Base-by-base conservation (phyloP, 2,113 vertebrate species). In the Eonycteris spelaea region DNA sequence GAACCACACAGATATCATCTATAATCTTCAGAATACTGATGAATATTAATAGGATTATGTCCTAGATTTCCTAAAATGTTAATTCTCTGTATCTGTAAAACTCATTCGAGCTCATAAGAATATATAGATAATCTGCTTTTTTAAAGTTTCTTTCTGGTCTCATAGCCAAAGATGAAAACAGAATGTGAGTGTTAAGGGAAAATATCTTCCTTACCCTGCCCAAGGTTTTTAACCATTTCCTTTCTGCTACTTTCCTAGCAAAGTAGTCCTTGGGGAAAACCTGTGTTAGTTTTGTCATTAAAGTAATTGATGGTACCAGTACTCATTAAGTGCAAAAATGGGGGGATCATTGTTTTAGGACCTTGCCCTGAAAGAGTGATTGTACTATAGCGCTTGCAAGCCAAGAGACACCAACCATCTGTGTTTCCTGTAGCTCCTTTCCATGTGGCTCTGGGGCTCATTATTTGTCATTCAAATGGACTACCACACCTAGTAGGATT, bases 31-130 rank as follows among this genome's bases (percentile, higher is more conserved):
- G 55, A 83, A 63, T 65, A 86, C 65, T 70, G 67, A 57, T 92
- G 73, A 94, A 86, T 92, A 97, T 88, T 92, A 67, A 89, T 92
- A 83, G 83, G 61, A 65, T 92, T 86, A 90, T 82, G 53, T 80
- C 55, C 80, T 88, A 87, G 22, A 61, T 92, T 88, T 85, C 45
- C 87, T 95, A 74, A 96, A 73, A 77, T 92, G 59, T 75, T 86
- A 85, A 70, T 73, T 71, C 59, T 74, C 51, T 65, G 30, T 95
- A 30, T 94, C 45, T 92, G 24, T 86, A 95, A 97, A 90, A 82
- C 21, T 96, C 68, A 90, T 30, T 70, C 73, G 65, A 96, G 43
- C 71, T 96, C 40, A 21, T 68, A 79, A 74, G 65, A 93, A 70
- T 84, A 55, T 80, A 45, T 83, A 45, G 63, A 90, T 95, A 80